Conservation (phyloP, 2,797 vertebrate species). For the Triplophysa bombifrons region DNA sequence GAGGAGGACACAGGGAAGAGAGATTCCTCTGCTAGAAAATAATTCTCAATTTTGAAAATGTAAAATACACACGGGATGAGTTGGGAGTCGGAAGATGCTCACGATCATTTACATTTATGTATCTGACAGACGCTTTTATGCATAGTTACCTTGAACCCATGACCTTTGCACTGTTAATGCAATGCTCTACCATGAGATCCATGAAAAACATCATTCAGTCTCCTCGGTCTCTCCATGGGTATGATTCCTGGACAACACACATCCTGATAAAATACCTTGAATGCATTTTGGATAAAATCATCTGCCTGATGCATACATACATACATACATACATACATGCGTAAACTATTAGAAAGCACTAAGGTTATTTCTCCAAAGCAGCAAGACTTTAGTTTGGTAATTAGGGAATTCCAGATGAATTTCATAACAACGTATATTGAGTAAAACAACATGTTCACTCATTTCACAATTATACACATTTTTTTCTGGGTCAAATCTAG, state of each 20-base stretch:
- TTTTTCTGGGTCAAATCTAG: not conserved
- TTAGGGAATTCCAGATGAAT: not conserved
- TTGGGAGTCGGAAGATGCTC: not conserved
- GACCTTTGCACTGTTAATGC: too few species aligned
- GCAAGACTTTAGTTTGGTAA: not conserved
- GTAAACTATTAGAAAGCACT: constrained; percentile 1
- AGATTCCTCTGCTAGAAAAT: constrained; percentile 74
- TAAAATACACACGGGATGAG: not conserved
- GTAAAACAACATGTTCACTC: not conserved
- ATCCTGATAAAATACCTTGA: too few species aligned
- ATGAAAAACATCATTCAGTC: too few species aligned
- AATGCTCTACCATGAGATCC: too few species aligned
- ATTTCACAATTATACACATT: not conserved
- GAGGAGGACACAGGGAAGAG: constrained; percentile 53
- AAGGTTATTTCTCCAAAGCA: not conserved
- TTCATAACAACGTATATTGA: not conserved
- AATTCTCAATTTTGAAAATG: constrained; percentile 65
- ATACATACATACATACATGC: too few species aligned
- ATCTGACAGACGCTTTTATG: too few species aligned
- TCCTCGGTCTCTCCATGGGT: too few species aligned
- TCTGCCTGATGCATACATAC: too few species aligned
- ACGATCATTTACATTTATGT: too few species aligned
- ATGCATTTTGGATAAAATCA: too few species aligned
- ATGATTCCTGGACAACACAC: too few species aligned
- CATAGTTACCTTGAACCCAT: too few species aligned